These are phyloP conservation scores for Agrochola lychnidis DNA, from an alignment of 2,888 invertebrate genomes.

Conservation along the genomic window DNA sequence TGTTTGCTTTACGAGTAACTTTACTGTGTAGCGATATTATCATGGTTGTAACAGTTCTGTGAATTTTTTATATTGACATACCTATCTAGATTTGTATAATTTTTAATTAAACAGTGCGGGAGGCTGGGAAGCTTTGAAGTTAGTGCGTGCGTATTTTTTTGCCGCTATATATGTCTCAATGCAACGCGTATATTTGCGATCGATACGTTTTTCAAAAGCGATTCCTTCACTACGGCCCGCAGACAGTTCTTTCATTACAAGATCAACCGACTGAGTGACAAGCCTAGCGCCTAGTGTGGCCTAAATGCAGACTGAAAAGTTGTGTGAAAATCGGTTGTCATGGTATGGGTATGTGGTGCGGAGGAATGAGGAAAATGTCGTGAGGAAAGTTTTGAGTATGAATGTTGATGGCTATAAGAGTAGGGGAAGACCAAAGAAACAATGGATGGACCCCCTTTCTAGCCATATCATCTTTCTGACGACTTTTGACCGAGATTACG, in stretches of 20 bases:
- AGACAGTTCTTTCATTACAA: no score
- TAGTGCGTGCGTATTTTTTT: not conserved
- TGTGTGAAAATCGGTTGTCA: no score
- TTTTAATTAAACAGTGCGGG: not conserved
- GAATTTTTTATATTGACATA: not conserved
- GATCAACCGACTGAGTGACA: not conserved
- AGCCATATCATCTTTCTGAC: no score
- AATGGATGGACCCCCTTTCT: no score
- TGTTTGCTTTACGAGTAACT: constrained; percentile 24
- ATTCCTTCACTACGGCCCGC: not conserved
- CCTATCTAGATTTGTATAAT: not conserved
- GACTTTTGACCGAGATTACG: no score
- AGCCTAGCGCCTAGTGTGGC: no score
- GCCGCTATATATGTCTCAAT: constrained; percentile 6
- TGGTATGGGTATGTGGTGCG: no score
- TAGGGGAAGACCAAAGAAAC: no score
- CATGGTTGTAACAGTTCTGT: constrained; percentile 1
- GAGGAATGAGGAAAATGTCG: no score
- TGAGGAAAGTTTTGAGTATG: no score
- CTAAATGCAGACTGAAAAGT: no score
- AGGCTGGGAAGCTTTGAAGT: not conserved
- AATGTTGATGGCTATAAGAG: no score
- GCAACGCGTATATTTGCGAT: constrained; percentile 6
- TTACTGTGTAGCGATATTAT: constrained; percentile 1
- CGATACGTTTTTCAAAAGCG: constrained; percentile 17